Evolutionary conservation across 2,113 vertebrate species (phyloP).

Genomic region (Pseudonaja textilis): DNA sequence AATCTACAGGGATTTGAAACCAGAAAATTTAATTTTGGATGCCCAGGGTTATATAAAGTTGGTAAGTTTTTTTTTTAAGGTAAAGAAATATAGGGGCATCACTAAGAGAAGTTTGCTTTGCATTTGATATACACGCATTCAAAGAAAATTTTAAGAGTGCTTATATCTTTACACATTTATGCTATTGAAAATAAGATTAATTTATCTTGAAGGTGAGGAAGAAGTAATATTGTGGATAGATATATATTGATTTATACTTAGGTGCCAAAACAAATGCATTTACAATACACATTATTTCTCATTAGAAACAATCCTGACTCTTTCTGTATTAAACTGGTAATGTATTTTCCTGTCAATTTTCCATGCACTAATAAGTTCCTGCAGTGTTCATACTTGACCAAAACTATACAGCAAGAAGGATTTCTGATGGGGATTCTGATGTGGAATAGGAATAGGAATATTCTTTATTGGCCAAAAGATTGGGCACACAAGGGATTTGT

Average conservation of each 20-base stretch:
- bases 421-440: too few species aligned
- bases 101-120: neutral
- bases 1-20: constrained; percentile 92
- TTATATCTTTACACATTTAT: neutral
- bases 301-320: neutral
- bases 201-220: neutral
- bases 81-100: neutral
- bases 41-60: constrained; percentile 89
- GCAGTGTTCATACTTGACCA: neutral
- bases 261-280: neutral
- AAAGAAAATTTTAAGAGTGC: neutral
- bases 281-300: neutral
- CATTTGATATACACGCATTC: neutral
- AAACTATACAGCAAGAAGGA: neutral
- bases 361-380: neutral
- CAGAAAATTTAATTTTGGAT: constrained; percentile 93
- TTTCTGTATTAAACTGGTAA: neutral
- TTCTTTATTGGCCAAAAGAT: neutral
- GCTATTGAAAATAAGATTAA: neutral
- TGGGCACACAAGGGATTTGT: neutral
- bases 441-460: neutral
- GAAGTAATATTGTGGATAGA: neutral
- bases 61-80: constrained; percentile 67
- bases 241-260: neutral
- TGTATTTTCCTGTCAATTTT: neutral